Conservation (phyloP, 2,888 invertebrate species). For the Ennomos erosarius region DNA sequence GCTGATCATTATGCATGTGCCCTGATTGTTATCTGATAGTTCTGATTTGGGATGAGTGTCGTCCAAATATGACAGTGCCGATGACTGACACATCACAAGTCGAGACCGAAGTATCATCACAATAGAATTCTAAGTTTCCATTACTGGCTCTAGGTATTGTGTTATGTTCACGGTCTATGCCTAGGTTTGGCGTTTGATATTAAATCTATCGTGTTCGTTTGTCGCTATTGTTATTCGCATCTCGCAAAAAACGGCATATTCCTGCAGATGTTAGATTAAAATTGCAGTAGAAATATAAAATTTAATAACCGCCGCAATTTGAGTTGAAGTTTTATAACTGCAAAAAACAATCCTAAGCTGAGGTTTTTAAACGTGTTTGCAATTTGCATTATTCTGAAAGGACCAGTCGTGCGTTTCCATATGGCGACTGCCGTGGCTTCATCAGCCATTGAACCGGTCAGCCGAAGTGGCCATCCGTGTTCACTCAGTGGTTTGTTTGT, state of each 20-base stretch:
- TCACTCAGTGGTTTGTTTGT: conserved; percentile 68
- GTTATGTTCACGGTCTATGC: conserved; percentile 57
- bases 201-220: conserved; percentile 63
- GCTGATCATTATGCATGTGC: conserved; percentile 72
- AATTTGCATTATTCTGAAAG: conserved; percentile 52
- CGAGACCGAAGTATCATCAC: conserved; percentile 54
- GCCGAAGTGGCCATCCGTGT: conserved; percentile 75
- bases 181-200: conserved; percentile 65
- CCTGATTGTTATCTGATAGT: conserved; percentile 74
- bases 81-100: conserved; percentile 67
- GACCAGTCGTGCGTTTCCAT: conserved; percentile 43
- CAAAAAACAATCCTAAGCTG: conserved; percentile 46
- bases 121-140: conserved; percentile 62
- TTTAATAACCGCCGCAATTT: conserved; percentile 50
- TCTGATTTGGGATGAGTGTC: conserved; percentile 52
- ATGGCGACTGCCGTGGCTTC: conserved; percentile 62
- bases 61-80: conserved; percentile 65
- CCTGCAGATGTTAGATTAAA: conserved; percentile 53
- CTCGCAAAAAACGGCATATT: conserved; percentile 52
- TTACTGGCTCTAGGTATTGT: conserved; percentile 64
- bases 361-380: conserved; percentile 49
- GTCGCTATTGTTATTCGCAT: conserved; percentile 64
- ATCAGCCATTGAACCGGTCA: conserved; percentile 66
- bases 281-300: conserved; percentile 54
- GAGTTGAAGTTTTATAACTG: conserved; percentile 49